These are phyloP conservation scores for Phataginus tetradactyla DNA, from an alignment of 2,797 vertebrate genomes.

Conservation along the genomic window DNA sequence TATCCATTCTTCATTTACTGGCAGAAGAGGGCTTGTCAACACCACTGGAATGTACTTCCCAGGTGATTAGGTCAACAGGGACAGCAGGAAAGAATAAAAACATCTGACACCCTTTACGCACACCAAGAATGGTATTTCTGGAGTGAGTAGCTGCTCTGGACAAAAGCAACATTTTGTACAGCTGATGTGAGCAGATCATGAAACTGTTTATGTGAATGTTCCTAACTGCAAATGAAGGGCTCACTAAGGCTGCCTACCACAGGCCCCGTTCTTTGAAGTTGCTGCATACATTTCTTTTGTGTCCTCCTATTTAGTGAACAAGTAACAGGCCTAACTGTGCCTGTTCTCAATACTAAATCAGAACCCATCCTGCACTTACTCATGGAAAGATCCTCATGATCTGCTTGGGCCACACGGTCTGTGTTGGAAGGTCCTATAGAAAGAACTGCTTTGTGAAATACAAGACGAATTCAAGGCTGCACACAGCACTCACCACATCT, in stretches of 20 bases:
- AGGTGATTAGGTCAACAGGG: conserved; percentile 48
- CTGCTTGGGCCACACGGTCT: neutral
- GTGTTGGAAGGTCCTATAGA: neutral
- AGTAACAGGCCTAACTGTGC: neutral
- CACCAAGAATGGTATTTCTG: conserved; percentile 64
- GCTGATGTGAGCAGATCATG: conserved; percentile 37
- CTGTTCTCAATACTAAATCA: neutral
- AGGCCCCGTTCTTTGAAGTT: conserved; percentile 49
- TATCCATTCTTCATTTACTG: neutral
- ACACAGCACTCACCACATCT: neutral
- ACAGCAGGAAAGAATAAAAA: conserved; percentile 53
- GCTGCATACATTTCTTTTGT: conserved; percentile 35
- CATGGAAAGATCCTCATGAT: neutral
- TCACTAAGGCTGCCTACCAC: conserved; percentile 49
- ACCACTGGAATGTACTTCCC: neutral
- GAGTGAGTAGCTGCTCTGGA: conserved; percentile 45
- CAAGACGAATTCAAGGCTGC: neutral
- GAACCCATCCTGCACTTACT: conserved; percentile 6
- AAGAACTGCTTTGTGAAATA: neutral
- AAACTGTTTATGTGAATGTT: conserved; percentile 61
- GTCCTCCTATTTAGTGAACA: conserved; percentile 30
- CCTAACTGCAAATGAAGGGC: conserved; percentile 61
- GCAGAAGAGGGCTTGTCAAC: neutral
- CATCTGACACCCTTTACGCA: conserved; percentile 50
- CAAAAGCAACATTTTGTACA: conserved; percentile 54